Conservation (phyloP, 2,888 invertebrate genomes). For the Polydrusus pterygomalis region DNA sequence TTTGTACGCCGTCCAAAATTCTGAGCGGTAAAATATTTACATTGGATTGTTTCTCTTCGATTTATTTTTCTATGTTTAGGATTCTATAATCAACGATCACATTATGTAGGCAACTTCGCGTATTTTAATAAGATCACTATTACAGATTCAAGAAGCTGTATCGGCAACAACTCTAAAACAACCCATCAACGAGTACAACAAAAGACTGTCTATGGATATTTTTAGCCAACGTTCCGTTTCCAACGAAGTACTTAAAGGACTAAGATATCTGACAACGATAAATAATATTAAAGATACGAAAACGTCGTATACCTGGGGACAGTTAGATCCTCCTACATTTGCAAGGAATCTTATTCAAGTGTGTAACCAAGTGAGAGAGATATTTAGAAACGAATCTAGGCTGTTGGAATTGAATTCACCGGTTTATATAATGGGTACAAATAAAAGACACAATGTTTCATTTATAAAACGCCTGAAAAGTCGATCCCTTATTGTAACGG, state of each 20-base stretch:
- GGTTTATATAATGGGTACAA: slow-evolving; percentile 75
- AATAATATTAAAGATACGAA: slow-evolving; percentile 61
- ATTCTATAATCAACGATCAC: no score
- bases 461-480: no score
- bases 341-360: slow-evolving; percentile 74
- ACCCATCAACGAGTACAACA: slow-evolving; percentile 60
- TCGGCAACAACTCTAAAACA: slow-evolving; percentile 63
- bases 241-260: slow-evolving; percentile 76
- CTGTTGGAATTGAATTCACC: slow-evolving; percentile 75
- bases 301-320: slow-evolving; percentile 66
- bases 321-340: slow-evolving; percentile 67
- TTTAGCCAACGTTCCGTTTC: slow-evolving; percentile 75
- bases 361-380: slow-evolving; percentile 72
- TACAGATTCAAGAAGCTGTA: slow-evolving; percentile 62
- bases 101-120: no score
- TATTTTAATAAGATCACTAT: no score
- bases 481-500: no score
- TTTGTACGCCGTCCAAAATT: no score
- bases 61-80: no score
- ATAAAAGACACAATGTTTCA: no score
- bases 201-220: slow-evolving; percentile 71
- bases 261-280: slow-evolving; percentile 61
- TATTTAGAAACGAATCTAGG: slow-evolving; percentile 74
- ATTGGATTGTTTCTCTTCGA: no score
- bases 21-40: no score